Conservation (phyloP, 2,888 invertebrate species). For the Isoperla grammatica region DNA sequence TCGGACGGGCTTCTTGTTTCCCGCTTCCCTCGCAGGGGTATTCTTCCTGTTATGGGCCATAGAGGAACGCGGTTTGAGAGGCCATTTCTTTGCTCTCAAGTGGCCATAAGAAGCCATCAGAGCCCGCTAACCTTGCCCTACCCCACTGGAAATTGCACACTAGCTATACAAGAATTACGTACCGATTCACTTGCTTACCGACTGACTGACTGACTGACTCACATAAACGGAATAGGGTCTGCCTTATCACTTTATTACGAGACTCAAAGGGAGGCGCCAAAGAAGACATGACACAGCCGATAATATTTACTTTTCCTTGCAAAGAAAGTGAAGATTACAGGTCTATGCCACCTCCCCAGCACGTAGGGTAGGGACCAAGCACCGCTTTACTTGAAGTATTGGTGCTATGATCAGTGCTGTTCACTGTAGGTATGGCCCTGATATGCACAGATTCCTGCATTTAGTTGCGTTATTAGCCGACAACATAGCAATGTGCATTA, state of each 20-base stretch:
- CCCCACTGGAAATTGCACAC: slow-evolving; percentile 2
- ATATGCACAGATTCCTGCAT: no score
- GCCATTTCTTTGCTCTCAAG: slow-evolving; percentile 17
- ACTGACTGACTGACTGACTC: no score
- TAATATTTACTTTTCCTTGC: not conserved
- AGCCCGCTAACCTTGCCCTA: not conserved
- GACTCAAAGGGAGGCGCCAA: not conserved
- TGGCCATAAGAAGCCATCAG: slow-evolving; percentile 14
- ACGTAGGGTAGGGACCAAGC: no score
- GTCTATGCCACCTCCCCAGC: not conserved
- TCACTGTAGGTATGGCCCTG: no score
- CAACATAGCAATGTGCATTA: no score
- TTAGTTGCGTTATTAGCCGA: no score
- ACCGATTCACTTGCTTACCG: slow-evolving; percentile 9
- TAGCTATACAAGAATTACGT: slow-evolving; percentile 3
- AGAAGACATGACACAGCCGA: not conserved
- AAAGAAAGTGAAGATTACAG: not conserved
- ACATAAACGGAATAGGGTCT: no score
- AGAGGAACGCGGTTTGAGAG: slow-evolving; percentile 8
- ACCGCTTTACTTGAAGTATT: no score
- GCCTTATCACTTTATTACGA: no score
- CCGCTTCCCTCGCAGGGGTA: not conserved
- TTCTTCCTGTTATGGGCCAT: slow-evolving; percentile 16
- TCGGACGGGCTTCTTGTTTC: no score
- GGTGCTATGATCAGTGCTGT: no score